Evolutionary conservation across 2,888 invertebrate genomes (phyloP).

Genomic region (Ctenicera cuprea): DNA sequence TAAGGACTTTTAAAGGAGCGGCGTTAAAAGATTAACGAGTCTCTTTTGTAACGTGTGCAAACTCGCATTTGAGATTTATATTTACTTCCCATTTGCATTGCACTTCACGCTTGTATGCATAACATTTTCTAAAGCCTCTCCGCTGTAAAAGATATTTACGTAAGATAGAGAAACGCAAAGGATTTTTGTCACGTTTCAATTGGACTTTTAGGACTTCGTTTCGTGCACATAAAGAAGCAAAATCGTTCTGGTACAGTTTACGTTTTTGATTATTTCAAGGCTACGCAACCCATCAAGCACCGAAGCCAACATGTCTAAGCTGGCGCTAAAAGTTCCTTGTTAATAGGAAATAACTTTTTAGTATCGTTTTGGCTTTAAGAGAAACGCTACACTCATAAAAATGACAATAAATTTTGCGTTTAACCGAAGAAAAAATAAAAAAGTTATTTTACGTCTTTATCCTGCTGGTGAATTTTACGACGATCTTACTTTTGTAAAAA

Average conservation of each 20-base stretch:
- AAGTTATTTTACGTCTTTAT: background rate
- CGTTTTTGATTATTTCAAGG: background rate
- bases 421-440: background rate
- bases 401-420: background rate
- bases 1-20: background rate
- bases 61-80: constrained; percentile 5
- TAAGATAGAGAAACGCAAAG: constrained; percentile 8
- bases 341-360: constrained; percentile 2
- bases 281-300: background rate
- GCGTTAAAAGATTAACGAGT: background rate
- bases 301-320: background rate
- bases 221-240: constrained; percentile 1
- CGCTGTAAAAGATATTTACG: constrained; percentile 20
- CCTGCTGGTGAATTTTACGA: background rate
- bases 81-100: constrained; percentile 24
- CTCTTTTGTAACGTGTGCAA: background rate
- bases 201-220: constrained; percentile 23
- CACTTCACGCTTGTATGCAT: background rate
- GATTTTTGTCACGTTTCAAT: constrained; percentile 38
- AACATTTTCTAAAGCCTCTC: constrained; percentile 23
- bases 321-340: background rate
- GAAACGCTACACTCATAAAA: background rate
- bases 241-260: background rate
- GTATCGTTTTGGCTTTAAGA: background rate
- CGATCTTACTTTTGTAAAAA: background rate